Base-by-base conservation (phyloP, 2,888 invertebrate species). In the Physocephala rufipes region DNA sequence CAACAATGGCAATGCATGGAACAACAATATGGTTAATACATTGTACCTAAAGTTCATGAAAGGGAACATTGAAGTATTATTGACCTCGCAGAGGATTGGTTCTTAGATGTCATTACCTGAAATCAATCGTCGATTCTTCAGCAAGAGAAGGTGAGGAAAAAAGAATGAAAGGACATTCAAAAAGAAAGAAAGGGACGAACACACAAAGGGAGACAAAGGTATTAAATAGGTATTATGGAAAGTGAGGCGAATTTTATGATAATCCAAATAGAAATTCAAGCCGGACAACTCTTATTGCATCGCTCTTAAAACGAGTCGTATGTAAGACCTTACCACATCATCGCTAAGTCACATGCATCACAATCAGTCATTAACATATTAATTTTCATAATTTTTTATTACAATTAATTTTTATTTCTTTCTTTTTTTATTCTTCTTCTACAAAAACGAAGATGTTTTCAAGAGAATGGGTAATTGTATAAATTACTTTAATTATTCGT, bases 31-130 rank as follows among this genome's bases (percentile, higher is more conserved):
- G 12, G 58, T 13, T 9, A 58, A 5, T 58, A 58, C 28, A 0
- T 21, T 55, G 53, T 55, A 7, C 12, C n/a, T 49, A 4, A 21
- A 67, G 67, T 67, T 58, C 61, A 68, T 68, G 62, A 51, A 62
- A 28, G 30, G 62, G 36, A 68, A 61, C 61, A 68, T 68, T 68
- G 61, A 68, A 62, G 62, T 68, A 68, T 68, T 62, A 51, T 68
- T 61, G 68, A 68, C 68, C 68, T 62, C 62, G n/a, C 21, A 19
- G 13, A 62, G 61, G 24, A 51, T 51, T n/a, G 26, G 51, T 21
- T 68, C 47, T 68, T 62, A 62, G 16, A 62, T 68, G 51, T 67
- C 67, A 26, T 9, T 19, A 21, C 9, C 26, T 12, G 2, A 26
- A 2, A 21, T 66, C 15, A 19, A 51, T 16, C 15, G 36, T 61